Evolutionary conservation across 2,888 invertebrate genomes (phyloP).

Genomic region (Drosophila prostipennis): DNA sequence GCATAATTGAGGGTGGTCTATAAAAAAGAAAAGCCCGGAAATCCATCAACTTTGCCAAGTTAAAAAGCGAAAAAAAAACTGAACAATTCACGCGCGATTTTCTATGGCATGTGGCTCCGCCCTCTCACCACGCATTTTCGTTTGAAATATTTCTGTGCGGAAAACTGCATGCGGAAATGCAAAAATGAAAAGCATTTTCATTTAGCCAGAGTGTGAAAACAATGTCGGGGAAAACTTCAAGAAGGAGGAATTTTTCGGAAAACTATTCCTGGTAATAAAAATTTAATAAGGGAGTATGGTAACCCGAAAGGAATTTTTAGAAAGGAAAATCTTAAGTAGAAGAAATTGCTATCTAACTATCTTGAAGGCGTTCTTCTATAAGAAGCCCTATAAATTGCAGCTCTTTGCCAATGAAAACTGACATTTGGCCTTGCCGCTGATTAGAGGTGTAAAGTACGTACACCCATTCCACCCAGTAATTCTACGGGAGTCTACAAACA

Average conservation of each 20-base stretch:
- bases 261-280: not conserved
- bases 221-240: slow-evolving; percentile 33
- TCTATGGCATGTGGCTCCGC: slow-evolving; percentile 21
- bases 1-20: slow-evolving; percentile 38
- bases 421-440: slow-evolving; percentile 20
- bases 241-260: not conserved
- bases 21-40: slow-evolving; percentile 41
- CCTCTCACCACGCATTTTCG: slow-evolving; percentile 46
- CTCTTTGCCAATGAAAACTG: slow-evolving; percentile 15
- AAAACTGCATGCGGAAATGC: slow-evolving; percentile 65
- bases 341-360: not conserved
- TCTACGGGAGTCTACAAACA: slow-evolving; percentile 10
- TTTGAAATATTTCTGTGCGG: slow-evolving; percentile 47
- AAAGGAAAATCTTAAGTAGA: not conserved
- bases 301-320: not conserved
- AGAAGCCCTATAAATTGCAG: slow-evolving; percentile 23
- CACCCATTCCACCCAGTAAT: slow-evolving; percentile 1
- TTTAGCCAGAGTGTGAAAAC: slow-evolving; percentile 63
- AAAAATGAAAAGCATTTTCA: slow-evolving; percentile 55
- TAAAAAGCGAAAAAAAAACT: slow-evolving; percentile 12
- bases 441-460: slow-evolving; percentile 16
- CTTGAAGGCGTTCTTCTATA: not conserved
- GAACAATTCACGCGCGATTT: slow-evolving; percentile 46
- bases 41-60: slow-evolving; percentile 30
- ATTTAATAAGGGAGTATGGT: not conserved